Evolutionary conservation across 2,113 vertebrate genomes (phyloP), one percentile per base, ranked within the genome.

Genomic region (Polypterus bichir): DNA sequence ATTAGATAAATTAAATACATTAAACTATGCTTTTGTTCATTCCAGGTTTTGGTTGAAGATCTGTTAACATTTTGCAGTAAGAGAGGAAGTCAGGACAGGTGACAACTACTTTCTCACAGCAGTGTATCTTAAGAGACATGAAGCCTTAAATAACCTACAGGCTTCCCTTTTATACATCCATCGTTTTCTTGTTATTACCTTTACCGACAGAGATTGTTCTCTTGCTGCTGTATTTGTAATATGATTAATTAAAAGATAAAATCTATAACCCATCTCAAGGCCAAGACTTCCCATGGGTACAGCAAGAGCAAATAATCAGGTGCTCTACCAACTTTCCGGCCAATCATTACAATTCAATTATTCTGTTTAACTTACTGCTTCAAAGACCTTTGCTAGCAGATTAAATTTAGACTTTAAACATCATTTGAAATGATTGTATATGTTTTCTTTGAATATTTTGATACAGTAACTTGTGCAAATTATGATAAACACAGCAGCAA

Each of bases 251-350:
- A 52, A 52, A 52, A 27, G 27, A 27, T 27, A 27, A 27, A 10
- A 52, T 52, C 51, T 52, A 10, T 52, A 52, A 52, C 51, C 7
- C 51, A 66, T 66, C 51, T 60, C 55, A 49, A 10, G 45, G 66
- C 64, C 61, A 58, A 60, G 67, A 70, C 68, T 69, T 64, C 74
- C 76, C 66, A 69, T 70, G 68, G 48, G 59, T 44, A 65, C 11
- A 44, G 59, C 71, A 67, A 71, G 70, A 66, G 62, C 69, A 70
- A 70, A 65, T 69, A 62, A 75, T 69, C 67, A 78, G 81, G 79
- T 72, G 27, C 27, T 27, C 27, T 27, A 27, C 27, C 27, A 27
- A 27, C 27, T 74, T 74, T 71, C 65, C 79, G 7, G 51, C 51
- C 51, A 3, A 10, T 52, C 51, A 52, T 3, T 52, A 10, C 51